Conservation (phyloP, 2,888 invertebrate genomes). For the Gortyna flavago region DNA sequence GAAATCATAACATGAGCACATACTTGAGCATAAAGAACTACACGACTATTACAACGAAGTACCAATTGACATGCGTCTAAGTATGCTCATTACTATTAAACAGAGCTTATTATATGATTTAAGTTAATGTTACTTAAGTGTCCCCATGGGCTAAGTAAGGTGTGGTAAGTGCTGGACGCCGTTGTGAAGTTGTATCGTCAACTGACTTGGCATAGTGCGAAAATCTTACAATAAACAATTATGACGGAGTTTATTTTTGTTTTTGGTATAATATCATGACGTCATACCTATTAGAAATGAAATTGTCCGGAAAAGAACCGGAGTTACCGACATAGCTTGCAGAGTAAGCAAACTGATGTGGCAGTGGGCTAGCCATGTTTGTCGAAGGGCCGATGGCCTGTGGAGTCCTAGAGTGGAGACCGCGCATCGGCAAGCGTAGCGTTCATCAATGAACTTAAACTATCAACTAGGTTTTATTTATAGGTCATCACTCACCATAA, state of each 20-base stretch:
- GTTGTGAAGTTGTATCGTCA: constrained; percentile 32
- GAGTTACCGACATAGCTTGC: not conserved
- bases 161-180: constrained; percentile 37
- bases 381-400: not conserved
- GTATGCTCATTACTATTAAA: constrained; percentile 57
- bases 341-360: not conserved
- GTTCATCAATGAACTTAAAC: not conserved
- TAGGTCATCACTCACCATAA: too few species aligned
- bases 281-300: not conserved
- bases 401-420: not conserved
- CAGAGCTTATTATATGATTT: constrained; percentile 51
- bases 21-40: constrained; percentile 25
- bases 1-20: constrained; percentile 5
- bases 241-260: not conserved
- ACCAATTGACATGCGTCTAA: constrained; percentile 53
- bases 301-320: not conserved
- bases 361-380: not conserved
- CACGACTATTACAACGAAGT: constrained; percentile 34
- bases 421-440: not conserved
- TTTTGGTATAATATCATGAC: not conserved
- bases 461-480: not conserved
- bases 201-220: constrained; percentile 16
- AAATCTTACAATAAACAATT: not conserved
- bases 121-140: constrained; percentile 47
- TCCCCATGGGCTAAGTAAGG: constrained; percentile 48